phyloP scores from a whole-genome alignment of 2,888 invertebrate species.

The Lochmaea capreae region DNA sequence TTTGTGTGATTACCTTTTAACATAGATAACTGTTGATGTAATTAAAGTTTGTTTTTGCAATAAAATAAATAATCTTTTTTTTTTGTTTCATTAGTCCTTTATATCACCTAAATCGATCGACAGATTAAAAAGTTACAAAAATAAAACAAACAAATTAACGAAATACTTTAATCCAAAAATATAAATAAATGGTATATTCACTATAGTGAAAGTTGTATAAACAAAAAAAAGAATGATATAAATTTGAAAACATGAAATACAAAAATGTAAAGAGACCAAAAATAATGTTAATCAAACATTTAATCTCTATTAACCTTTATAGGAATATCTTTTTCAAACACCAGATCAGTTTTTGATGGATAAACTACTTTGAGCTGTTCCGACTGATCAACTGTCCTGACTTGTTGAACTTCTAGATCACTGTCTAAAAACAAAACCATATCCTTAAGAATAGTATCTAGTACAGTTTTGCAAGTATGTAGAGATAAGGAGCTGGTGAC shows the following conservation, averaged over 20 bases:
- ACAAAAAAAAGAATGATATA: too few species aligned
- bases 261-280: neutral
- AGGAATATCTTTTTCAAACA: constrained; percentile 45
- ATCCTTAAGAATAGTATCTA: constrained; percentile 76
- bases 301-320: constrained; percentile 47
- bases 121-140: too few species aligned
- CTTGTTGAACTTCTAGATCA: constrained; percentile 72
- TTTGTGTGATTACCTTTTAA: too few species aligned
- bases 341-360: constrained; percentile 78
- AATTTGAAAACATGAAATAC: too few species aligned
- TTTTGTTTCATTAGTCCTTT: neutral
- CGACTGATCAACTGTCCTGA: constrained; percentile 76
- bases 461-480: constrained; percentile 74
- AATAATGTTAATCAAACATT: constrained; percentile 12
- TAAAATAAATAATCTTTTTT: neutral
- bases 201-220: too few species aligned
- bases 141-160: too few species aligned
- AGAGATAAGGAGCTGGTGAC: constrained; percentile 79
- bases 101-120: too few species aligned
- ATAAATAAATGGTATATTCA: too few species aligned
- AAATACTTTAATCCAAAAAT: too few species aligned
- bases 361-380: constrained; percentile 80
- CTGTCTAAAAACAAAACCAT: constrained; percentile 68
- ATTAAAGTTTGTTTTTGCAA: neutral
- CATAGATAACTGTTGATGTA: too few species aligned